These are phyloP conservation scores for Apoderus coryli DNA, from an alignment of 2,888 invertebrate species.

Conservation along the genomic window DNA sequence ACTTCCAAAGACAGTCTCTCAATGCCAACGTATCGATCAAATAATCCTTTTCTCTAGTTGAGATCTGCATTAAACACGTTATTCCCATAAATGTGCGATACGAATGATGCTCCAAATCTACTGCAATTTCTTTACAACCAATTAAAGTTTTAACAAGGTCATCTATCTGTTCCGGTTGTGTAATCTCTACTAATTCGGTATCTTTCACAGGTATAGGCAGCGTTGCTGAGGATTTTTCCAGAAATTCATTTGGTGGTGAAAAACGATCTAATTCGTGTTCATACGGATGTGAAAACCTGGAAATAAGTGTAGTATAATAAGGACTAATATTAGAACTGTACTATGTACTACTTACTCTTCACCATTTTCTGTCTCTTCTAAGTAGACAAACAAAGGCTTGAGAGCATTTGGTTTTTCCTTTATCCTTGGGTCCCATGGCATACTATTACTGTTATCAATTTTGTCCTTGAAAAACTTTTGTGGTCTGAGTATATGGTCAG, in stretches of 20 bases:
- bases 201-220: slow-evolving; percentile 38
- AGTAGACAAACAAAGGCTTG: slow-evolving; percentile 60
- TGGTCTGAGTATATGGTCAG: slow-evolving; percentile 62
- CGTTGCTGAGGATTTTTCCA: slow-evolving; percentile 31
- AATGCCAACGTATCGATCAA: slow-evolving; percentile 76
- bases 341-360: slow-evolving; percentile 33
- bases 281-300: slow-evolving; percentile 77
- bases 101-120: slow-evolving; percentile 89
- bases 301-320: slow-evolving; percentile 19
- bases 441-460: slow-evolving; percentile 60
- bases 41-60: slow-evolving; percentile 68
- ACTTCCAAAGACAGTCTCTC: slow-evolving; percentile 62
- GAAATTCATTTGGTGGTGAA: slow-evolving; percentile 38
- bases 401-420: slow-evolving; percentile 78
- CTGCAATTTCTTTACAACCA: slow-evolving; percentile 58
- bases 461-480: slow-evolving; percentile 73
- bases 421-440: slow-evolving; percentile 71
- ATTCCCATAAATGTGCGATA: slow-evolving; percentile 87
- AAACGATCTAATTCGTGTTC: slow-evolving; percentile 68
- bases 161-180: slow-evolving; percentile 47
- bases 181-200: slow-evolving; percentile 55
- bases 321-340: slow-evolving; percentile 6
- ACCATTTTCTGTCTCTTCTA: slow-evolving; percentile 49
- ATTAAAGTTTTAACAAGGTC: slow-evolving; percentile 51
- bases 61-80: slow-evolving; percentile 91